Percentiles rank a stretch among this genome's conserved stretches.
Conservation (phyloP, 2,797 vertebrate genomes). For the Coregonus suidteri region DNA sequence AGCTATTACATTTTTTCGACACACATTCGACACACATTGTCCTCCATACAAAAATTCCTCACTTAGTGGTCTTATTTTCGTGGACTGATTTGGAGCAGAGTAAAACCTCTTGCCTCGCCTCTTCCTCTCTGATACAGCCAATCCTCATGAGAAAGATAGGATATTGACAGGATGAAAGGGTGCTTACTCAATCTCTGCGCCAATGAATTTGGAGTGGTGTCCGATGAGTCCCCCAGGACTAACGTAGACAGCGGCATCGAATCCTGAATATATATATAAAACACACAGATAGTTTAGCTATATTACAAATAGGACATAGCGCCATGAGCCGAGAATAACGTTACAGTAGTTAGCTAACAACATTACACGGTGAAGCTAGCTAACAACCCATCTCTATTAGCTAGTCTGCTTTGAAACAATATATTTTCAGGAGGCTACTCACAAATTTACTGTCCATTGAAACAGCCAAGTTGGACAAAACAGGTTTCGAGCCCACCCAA, state of each 20-base stretch:
- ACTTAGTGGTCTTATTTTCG: no score
- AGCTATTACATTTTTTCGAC: no score
- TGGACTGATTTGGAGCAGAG: no score
- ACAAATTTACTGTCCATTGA: constrained; percentile 90
- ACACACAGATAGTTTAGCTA: constrained; percentile 22
- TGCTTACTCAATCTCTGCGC: constrained; percentile 86
- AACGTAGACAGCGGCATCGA: constrained; percentile 84
- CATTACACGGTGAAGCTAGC: no score
- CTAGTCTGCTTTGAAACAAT: neutral
- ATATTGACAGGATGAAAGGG: neutral
- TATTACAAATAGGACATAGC: neutral
- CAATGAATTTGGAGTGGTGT: constrained; percentile 81
- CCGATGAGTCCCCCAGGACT: constrained; percentile 87
- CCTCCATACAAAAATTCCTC: no score
- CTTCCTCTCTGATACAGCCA: no score
- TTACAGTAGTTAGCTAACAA: neutral
- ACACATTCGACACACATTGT: no score
- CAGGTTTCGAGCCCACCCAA: constrained; percentile 87
- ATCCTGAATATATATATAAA: constrained; percentile 74
- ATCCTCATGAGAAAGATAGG: no score
- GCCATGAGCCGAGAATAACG: no score
- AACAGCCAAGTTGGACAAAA: constrained; percentile 85
- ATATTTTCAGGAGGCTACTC: constrained; percentile 64
- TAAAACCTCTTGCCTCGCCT: no score
- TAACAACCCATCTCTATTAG: neutral